Evolutionary conservation across 2,113 vertebrate species (phyloP).

Genomic region (Aleadryas rufinucha): DNA sequence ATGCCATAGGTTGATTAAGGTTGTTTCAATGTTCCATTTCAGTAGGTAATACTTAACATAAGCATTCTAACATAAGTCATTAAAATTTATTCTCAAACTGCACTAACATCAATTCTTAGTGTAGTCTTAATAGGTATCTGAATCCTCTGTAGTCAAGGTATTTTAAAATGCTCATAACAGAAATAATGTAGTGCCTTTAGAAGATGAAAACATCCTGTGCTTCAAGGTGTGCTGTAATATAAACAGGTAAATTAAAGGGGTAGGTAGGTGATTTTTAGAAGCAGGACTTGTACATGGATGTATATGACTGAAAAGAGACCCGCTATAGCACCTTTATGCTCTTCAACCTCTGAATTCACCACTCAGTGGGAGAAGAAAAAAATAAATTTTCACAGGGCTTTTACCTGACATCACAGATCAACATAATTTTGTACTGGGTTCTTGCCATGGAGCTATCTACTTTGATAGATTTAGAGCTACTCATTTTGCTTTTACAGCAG

Average conservation of each 20-base stretch:
- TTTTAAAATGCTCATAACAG: neutral
- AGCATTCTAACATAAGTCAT: neutral
- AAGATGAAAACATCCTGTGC: neutral
- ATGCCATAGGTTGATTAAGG: neutral
- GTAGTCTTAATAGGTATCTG: neutral
- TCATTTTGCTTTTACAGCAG: slow-evolving; percentile 19
- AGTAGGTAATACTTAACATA: neutral
- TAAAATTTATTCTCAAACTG: neutral
- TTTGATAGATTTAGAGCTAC: neutral
- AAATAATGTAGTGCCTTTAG: neutral
- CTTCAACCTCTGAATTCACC: neutral
- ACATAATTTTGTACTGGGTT: neutral
- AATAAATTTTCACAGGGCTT: neutral
- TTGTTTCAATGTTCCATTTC: neutral
- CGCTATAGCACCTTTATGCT: neutral
- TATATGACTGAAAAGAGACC: neutral
- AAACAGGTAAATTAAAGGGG: neutral
- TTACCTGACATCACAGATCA: neutral
- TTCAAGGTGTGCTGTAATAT: neutral
- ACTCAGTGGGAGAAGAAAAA: neutral
- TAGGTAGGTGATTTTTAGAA: neutral
- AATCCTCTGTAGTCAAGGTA: neutral
- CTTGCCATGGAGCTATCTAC: neutral
- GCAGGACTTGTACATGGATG: neutral
- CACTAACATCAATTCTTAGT: neutral